Evolutionary conservation across 2,797 vertebrate species (phyloP), one percentile per base, ranked within the genome.

Genomic region (Ctenopoma multispine): DNA sequence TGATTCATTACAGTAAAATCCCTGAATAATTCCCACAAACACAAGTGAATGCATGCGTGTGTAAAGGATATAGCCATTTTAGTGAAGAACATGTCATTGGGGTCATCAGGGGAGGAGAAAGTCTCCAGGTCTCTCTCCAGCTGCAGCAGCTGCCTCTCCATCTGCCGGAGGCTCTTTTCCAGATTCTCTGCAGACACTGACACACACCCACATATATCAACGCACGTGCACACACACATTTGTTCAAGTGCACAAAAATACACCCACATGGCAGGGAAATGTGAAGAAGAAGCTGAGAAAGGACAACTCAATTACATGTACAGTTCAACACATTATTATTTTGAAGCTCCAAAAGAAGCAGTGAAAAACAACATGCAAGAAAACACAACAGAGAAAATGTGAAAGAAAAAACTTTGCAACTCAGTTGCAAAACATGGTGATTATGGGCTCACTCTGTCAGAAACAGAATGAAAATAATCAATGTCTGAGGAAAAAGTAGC

Each of bases 11-110:
- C 34, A 55, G 31, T 44, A 38, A 76, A 73, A 34, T 24, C 48
- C 54, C 2, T 41, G 53, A 69, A 70, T 31, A 64, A 38, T 57
- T 29, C 15, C n/a, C 56, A 34, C 9, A 1, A 29, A 72, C 57
- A 36, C 43, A 41, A 56, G 34, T 44, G 57, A 55, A 60, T 4
- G 56, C 68, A 57, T 69, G 71, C 41, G 43, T 72, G 44, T 72
- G 84, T 73, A 95, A 98, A 99, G 97, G 97, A 99, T 99, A 99
- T 99, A 84, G 95, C 95, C 97, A 99, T 98, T 95, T 98, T 99
- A 84, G 90, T 93, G 86, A 95, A 90, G 94, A 99, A 99, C 93
- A 96, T 96, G 93, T 99, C 97, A 3, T 93, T 94, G 66, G 92
- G 93, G 93, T 98, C 95, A 90, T 97, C 96, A 53, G 95, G 88